Conservation (phyloP, 2,113 vertebrate species). For the Cyanocitta stelleri region DNA sequence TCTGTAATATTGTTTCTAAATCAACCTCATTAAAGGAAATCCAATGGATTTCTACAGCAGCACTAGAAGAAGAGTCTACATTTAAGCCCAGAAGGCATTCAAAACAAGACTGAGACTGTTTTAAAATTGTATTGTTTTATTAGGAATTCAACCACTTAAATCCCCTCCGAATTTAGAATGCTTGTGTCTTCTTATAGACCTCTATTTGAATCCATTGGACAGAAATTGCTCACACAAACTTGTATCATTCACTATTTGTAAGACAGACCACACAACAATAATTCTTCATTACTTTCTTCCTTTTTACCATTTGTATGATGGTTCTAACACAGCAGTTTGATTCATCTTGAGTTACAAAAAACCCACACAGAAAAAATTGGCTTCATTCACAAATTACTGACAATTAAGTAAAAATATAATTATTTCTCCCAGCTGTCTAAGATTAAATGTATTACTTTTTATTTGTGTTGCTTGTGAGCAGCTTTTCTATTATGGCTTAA, state of each 20-base stretch:
- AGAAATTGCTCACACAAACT: background rate
- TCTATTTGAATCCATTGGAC: background rate
- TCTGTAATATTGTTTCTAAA: constrained; percentile 8
- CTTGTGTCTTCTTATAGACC: background rate
- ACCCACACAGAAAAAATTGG: background rate
- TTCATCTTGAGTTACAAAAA: background rate
- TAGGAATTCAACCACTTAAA: background rate
- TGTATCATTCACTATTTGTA: background rate
- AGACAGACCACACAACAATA: background rate
- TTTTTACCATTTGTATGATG: background rate
- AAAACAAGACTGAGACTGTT: background rate
- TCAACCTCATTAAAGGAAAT: background rate
- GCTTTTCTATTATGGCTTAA: constrained; percentile 71
- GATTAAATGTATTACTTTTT: constrained; percentile 71
- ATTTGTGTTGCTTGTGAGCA: constrained; percentile 68
- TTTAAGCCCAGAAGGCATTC: background rate
- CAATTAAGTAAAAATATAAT: constrained; percentile 66
- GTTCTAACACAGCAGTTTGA: constrained; percentile 3
- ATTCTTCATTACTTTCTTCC: background rate
- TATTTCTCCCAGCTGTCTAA: constrained; percentile 70
- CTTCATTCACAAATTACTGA: constrained; percentile 59
- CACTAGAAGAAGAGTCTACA: background rate
- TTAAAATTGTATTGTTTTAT: background rate
- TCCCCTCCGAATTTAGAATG: background rate
- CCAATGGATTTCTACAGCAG: fast-evolving